phyloP scores from a whole-genome alignment of 2,113 vertebrate genomes.

The Salvator merianae region DNA sequence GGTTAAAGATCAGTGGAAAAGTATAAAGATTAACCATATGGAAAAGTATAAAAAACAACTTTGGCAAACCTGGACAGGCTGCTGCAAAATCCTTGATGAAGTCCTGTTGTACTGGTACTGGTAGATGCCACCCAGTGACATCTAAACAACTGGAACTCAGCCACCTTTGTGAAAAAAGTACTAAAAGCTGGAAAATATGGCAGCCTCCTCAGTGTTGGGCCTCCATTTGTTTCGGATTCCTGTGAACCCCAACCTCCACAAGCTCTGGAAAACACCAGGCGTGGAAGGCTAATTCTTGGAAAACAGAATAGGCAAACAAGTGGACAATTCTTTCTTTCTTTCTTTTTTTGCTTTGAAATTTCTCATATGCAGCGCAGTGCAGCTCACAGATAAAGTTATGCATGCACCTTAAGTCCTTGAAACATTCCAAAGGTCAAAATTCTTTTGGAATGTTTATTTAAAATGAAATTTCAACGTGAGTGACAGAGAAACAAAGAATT shows the following conservation, averaged over 20 bases:
- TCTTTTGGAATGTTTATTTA: not conserved
- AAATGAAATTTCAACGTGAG: constrained; percentile 29
- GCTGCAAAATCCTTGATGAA: too few relatives aligned
- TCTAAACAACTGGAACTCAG: too few relatives aligned
- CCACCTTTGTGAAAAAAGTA: not conserved
- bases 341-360: not conserved
- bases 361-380: not conserved
- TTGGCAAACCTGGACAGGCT: not conserved
- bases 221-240: not conserved
- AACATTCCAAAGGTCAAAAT: constrained; percentile 28
- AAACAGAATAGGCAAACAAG: not conserved
- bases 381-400: not conserved
- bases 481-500: constrained; percentile 1
- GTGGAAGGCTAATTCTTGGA: not conserved
- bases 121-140: too few relatives aligned
- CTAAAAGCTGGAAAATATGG: not conserved
- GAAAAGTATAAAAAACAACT: not conserved
- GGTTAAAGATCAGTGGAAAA: not conserved
- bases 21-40: not conserved
- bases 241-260: not conserved
- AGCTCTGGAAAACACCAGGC: not conserved
- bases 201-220: too few relatives aligned
- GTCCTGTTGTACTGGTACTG: too few relatives aligned
- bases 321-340: not conserved
- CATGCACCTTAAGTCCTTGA: not conserved